Evolutionary conservation across 2,113 vertebrate species (phyloP), one percentile per base, ranked within the genome.

Genomic region (Seriola dumerili): DNA sequence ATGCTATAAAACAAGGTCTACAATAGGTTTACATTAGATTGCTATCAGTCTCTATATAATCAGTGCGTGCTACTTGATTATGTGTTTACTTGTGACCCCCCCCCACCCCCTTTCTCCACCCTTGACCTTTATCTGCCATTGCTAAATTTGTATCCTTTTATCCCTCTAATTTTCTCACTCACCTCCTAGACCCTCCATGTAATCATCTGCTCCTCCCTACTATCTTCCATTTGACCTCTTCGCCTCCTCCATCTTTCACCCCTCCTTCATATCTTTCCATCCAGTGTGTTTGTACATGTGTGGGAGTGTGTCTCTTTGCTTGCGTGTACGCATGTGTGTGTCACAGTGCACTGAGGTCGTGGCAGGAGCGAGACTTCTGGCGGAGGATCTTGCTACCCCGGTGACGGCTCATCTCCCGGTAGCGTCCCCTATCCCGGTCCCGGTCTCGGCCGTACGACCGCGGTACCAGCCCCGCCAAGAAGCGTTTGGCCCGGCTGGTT

Each of bases 311-410:
- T 81, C 23, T 76, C 25, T 72, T 59, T 74, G 52, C 61, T 29
- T 54, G n/a, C 40, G 17, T 69, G 57, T 72, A 25, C 72, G 54
- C 48, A 8, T 48, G 48, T 77, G 36, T 68, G 78, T 38, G 85
- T 94, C 94, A 96, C 94, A 95, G 91, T 89, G 95, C 96, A 0
- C 96, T 97, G 88, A 98, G 96, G 95, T 98, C 97, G 36, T 97
- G 96, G 89, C 97, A 98, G 55, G 97, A 98, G 87, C 96, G 96
- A 17, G 97, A 98, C 73, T 97, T 97, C 89, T 98, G 97, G 66
- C 97, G 96, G 84, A 96, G 93, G 94, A 97, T 97, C 82, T 96
- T 96, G 91, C 95, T 94, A 50, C 94, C 95, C 36, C 94, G 87
- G 71, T 95, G 94, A 55, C 94, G 90, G 86, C 94, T 92, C 93